Base-by-base conservation (phyloP, 1,140 invertebrate genomes). In the Pseudomyrmex cubaensis region DNA sequence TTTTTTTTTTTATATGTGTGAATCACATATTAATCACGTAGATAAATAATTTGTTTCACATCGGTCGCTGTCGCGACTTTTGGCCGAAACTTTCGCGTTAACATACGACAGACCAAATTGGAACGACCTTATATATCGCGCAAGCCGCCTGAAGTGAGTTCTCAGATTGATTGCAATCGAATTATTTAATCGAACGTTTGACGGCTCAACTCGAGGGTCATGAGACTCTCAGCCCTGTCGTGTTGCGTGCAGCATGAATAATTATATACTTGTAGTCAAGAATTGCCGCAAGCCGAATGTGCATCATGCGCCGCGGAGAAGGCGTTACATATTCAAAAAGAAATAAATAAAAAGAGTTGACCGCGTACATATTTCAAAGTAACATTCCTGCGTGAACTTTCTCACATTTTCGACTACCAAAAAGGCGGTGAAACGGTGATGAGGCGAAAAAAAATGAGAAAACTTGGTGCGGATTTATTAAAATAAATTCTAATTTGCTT, bases 101-200 rank as follows among this genome's bases (percentile, higher is more conserved):
- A 25, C 12, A 15, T 3, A 5, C 57, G 25, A 17, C 12, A 54
- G 35, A 35, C 44, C 25, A 56, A 22, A n/a, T 59, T 59, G 20
- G 17, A 70, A 78, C 15, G 52, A 9, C 20, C 20, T 70, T 44
- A 35, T 35, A 86, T 13, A 15, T 46, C 52, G 46, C 7, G 12
- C 35, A 46, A 8, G 35, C 50, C n/a, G 35, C 20, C 12, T 15
- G 46, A 69, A 20, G 25, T 25, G n/a, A 13, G 74, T 90, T 89
- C 20, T 44, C 22, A 80, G 72, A 82, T 87, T 89, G 80, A 91
- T 89, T 87, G 50, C 62, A 86, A 91, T 91, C 80, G 82, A 92
- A 91, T 92, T 89, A 91, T 90, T 89, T 76, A 87, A 92, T 91
- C 82, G 85, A 90, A 88, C 83, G 83, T 89, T 91, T 89, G 85